Base-by-base conservation (phyloP, 2,888 invertebrate genomes). In the Volucella zonaria region DNA sequence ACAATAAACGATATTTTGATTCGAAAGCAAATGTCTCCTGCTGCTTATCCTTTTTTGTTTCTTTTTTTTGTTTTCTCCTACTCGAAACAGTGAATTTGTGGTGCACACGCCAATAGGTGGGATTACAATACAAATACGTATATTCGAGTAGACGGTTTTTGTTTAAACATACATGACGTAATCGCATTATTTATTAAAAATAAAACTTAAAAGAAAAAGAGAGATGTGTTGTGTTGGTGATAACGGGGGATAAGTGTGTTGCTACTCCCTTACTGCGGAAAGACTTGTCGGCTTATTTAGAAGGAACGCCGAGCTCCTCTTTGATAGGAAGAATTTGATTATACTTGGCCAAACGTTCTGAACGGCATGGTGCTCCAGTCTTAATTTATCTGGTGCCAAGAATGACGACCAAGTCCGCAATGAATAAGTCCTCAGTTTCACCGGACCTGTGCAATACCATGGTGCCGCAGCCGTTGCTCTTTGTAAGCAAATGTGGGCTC, bases 371-470 rank as follows among this genome's bases (percentile, higher is more conserved):
- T n/a, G n/a, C n/a, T n/a, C n/a, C n/a, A n/a, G n/a, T n/a, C n/a
- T n/a, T n/a, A n/a, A n/a, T n/a, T n/a, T n/a, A n/a, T n/a, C n/a
- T n/a, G n/a, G 99, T 99, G 76, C 98, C 97, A 79, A 99, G 94
- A 86, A 99, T 99, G 51, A 99, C 99, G n/a, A 99, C 99, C 89
- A 99, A 93, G 92, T 99, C 99, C 87, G 99, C 99, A 91, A 99
- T 99, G 93, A 99, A 99, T 0, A 98, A 97, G 92, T 99, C 99
- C 92, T 99, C 99, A 76, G 99, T 99, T 93, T 99, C 99, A 87
- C 99, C 99, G 87, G 98, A 98, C 90, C 95, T 93, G 93, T 99
- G 99, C 40, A 99, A 99, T 12, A 99, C 99, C 99, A 99, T 99
- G 87, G 99, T 99, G 87, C 99, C 99, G 99, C 99, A 99, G 80